Percentiles rank a stretch among this genome's conserved stretches.
Conservation (phyloP, 37 sponge, comb jelly and placozoan species). For the Oscarella lobularis region DNA sequence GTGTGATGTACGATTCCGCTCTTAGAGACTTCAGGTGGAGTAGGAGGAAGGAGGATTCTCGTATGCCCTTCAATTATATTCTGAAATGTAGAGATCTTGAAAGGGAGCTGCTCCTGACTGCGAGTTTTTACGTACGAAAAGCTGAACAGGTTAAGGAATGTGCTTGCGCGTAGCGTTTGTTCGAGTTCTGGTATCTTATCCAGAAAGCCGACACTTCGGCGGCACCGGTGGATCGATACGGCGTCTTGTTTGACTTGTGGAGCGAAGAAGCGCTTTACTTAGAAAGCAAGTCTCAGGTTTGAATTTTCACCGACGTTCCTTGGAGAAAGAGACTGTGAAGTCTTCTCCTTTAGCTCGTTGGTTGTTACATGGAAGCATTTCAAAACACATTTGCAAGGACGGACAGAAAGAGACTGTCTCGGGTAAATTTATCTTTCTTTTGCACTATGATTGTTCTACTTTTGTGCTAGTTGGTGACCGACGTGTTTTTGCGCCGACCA, state of each 20-base stretch:
- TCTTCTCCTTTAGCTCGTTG: conserved; percentile 36
- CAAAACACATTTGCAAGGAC: conserved; percentile 15
- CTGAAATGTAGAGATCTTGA: no score
- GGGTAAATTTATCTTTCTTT: conserved; percentile 5
- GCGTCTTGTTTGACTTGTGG: conserved; percentile 67
- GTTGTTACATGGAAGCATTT: conserved; percentile 63
- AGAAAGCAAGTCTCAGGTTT: conserved; percentile 25
- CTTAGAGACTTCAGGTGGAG: not conserved
- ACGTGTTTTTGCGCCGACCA: conserved; percentile 29
- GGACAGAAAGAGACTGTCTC: conserved; percentile 27
- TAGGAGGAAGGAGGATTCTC: no score
- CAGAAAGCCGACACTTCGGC: no score
- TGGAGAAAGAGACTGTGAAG: not conserved
- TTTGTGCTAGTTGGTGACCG: conserved; percentile 31
- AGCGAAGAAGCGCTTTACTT: conserved; percentile 34
- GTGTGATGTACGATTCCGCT: not conserved
- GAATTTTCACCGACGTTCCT: not conserved
- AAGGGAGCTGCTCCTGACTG: no score
- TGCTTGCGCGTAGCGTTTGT: no score
- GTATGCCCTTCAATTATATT: no score
- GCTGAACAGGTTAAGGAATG: no score
- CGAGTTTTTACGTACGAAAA: no score
- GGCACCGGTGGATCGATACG: conserved; percentile 67
- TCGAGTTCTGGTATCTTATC: no score
- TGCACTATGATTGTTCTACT: not conserved